Percentiles rank a stretch among this genome's conserved stretches.
phyloP scores from a whole-genome alignment of 2,113 vertebrate genomes.

The Coregonus clupeaformis region DNA sequence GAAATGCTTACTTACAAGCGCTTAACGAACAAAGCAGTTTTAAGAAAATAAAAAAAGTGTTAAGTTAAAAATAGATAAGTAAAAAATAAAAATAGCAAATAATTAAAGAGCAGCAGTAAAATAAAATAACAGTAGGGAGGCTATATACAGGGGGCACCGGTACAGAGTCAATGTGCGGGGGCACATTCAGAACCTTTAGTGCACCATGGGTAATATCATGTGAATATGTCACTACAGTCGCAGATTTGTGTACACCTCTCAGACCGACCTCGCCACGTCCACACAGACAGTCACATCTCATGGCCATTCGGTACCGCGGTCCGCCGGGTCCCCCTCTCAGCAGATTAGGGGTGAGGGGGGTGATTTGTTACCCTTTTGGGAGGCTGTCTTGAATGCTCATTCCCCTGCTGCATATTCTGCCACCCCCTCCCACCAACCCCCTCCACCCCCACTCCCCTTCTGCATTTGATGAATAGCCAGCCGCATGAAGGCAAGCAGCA shows the following conservation, averaged over 20 bases:
- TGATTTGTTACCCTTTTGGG: slow-evolving; percentile 79
- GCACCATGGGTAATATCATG: no score
- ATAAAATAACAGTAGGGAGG: no score
- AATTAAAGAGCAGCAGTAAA: no score
- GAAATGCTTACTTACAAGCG: no score
- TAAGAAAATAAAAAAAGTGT: no score
- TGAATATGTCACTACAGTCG: neutral
- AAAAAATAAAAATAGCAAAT: no score
- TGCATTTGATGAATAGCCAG: slow-evolving; percentile 75
- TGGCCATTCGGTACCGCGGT: slow-evolving; percentile 46
- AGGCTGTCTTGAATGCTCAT: slow-evolving; percentile 71
- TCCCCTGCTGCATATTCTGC: slow-evolving; percentile 72
- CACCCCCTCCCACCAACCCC: slow-evolving; percentile 45
- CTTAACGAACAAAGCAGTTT: no score
- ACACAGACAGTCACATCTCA: neutral
- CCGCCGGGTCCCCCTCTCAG: slow-evolving; percentile 53
- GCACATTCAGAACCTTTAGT: no score
- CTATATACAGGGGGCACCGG: no score
- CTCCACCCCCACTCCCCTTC: slow-evolving; percentile 20
- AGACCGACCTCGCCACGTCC: neutral
- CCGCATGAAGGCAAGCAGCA: slow-evolving; percentile 67
- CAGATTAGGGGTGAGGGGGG: slow-evolving; percentile 60
- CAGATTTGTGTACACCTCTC: slow-evolving; percentile 12
- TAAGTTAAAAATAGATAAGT: no score
- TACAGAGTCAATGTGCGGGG: no score